phyloP scores from a whole-genome alignment of 2,113 vertebrate species.

The Ammodytes dubius region DNA sequence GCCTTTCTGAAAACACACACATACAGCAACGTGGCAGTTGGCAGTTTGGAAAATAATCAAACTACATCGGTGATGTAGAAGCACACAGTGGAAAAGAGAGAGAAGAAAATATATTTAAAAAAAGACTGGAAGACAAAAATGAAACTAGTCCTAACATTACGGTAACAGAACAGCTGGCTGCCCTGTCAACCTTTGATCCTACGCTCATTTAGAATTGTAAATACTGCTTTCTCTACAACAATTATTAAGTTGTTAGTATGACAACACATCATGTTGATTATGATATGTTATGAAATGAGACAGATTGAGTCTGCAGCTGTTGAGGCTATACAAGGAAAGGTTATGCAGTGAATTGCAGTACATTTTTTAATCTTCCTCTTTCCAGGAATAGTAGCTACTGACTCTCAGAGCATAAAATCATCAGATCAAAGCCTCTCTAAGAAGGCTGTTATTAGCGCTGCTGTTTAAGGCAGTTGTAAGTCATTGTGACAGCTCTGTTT shows the following conservation, averaged over 20 bases:
- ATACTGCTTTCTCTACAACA: neutral
- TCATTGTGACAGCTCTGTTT: neutral
- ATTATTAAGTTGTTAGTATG: neutral
- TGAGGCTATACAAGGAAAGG: neutral
- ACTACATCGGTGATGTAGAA: constrained; percentile 19
- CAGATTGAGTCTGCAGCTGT: neutral
- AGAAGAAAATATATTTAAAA: neutral
- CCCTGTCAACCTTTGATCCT: constrained; percentile 14
- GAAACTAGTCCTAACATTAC: neutral
- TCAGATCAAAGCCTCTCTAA: constrained; percentile 44
- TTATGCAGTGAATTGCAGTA: constrained; percentile 10
- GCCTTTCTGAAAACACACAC: constrained; percentile 38
- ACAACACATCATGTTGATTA: neutral
- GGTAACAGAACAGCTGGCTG: constrained; percentile 2
- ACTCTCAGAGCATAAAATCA: constrained; percentile 42
- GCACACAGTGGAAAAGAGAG: constrained; percentile 25
- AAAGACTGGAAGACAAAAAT: neutral
- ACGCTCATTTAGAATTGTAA: neutral
- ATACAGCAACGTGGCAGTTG: constrained; percentile 71
- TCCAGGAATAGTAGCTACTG: constrained; percentile 30
- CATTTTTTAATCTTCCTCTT: constrained; percentile 22
- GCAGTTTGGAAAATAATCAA: constrained; percentile 59
- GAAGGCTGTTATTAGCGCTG: constrained; percentile 54
- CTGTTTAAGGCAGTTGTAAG: constrained; percentile 4
- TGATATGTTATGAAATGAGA: neutral